Conservation (phyloP, 1,140 invertebrate species). For the Phortica variegata region DNA sequence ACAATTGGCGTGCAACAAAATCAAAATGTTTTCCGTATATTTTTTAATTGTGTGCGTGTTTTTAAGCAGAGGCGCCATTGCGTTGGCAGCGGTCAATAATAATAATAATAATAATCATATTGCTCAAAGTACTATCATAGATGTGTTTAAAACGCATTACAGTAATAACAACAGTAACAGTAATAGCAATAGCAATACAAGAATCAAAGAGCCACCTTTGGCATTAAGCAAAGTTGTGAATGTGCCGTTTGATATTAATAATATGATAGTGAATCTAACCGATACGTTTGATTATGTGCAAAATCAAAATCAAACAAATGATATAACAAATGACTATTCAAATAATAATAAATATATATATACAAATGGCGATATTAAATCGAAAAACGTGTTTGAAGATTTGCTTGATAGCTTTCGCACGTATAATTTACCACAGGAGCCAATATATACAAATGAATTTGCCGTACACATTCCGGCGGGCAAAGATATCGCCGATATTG, state of each 20-base stretch:
- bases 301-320: background rate
- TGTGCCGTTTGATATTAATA: too few species aligned
- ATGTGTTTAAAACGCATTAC: conserved; percentile 1
- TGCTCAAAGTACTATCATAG: conserved; percentile 23
- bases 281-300: conserved; percentile 10
- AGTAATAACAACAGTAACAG: conserved; percentile 20
- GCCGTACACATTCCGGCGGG: conserved; percentile 66
- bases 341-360: too few species aligned
- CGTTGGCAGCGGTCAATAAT: too few species aligned
- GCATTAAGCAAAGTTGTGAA: conserved; percentile 12
- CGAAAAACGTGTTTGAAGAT: conserved; percentile 4
- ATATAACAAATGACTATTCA: conserved; percentile 5
- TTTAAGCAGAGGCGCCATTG: too few species aligned
- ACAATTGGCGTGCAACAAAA: too few species aligned
- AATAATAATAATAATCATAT: background rate
- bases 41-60: too few species aligned
- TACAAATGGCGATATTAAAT: background rate
- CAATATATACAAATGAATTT: conserved; percentile 67
- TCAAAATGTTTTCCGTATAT: too few species aligned
- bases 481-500: conserved; percentile 58
- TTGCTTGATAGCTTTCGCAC: conserved; percentile 38
- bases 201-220: conserved; percentile 8
- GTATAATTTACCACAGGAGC: conserved; percentile 42
- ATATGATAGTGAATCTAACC: too few species aligned
- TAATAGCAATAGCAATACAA: conserved; percentile 5